Percentiles rank a stretch among this genome's conserved stretches.
phyloP scores from a whole-genome alignment of 2,797 vertebrate species.

The Peromyscus eremicus region DNA sequence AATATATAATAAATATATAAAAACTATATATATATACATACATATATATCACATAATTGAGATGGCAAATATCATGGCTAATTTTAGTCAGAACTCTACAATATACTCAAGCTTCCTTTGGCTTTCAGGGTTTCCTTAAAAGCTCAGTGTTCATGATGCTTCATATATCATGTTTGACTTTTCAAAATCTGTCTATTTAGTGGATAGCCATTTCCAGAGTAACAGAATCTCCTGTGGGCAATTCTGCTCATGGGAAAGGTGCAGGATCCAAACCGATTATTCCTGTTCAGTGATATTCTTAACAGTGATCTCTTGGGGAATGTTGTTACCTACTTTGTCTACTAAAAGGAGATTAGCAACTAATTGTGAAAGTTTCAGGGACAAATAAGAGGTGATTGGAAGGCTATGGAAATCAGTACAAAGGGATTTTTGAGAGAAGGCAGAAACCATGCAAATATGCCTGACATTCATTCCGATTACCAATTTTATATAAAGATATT shows the following conservation, averaged over 20 bases:
- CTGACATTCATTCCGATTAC: not conserved
- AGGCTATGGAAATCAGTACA: not conserved
- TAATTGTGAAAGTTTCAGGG: not conserved
- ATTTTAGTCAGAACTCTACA: not conserved
- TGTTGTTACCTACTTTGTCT: not conserved
- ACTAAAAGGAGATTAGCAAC: not conserved
- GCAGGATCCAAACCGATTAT: not conserved
- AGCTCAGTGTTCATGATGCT: not conserved
- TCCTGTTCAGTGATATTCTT: not conserved
- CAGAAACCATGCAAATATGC: not conserved
- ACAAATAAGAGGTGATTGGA: not conserved
- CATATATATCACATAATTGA: not conserved
- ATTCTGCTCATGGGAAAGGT: not conserved
- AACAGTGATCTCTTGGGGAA: not conserved
- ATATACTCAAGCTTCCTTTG: not conserved
- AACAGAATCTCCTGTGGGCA: not conserved
- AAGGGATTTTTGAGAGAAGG: not conserved
- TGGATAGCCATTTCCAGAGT: not conserved
- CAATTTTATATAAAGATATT: not conserved
- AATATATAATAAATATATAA: not conserved
- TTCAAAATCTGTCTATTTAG: conserved; percentile 13
- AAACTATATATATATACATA: not conserved
- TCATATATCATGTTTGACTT: not conserved
- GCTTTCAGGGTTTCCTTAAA: not conserved
- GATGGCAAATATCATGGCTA: not conserved